These are phyloP conservation scores for Pao palembangensis DNA, from an alignment of 2,113 vertebrate genomes.

Conservation along the genomic window DNA sequence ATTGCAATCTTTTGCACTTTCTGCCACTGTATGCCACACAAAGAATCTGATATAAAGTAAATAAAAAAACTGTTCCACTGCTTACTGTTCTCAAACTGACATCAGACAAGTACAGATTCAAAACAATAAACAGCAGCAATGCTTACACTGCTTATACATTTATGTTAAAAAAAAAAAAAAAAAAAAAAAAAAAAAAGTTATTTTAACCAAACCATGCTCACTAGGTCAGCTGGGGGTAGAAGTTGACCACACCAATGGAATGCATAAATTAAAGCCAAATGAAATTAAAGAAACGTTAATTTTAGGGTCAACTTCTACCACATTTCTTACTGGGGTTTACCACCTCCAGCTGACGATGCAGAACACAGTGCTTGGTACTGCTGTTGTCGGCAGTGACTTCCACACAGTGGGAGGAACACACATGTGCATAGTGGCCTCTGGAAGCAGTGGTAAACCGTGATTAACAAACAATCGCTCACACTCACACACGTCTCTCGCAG, in stretches of 20 bases:
- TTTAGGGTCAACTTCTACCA: constrained; percentile 45
- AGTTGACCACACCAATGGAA: constrained; percentile 39
- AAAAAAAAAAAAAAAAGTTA: not conserved
- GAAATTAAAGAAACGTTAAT: constrained; percentile 5
- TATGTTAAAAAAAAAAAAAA: not conserved
- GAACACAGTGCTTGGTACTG: constrained; percentile 11
- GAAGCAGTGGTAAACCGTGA: constrained; percentile 39
- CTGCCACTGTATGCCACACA: too few relatives aligned
- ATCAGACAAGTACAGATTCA: too few relatives aligned
- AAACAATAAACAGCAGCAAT: too few relatives aligned
- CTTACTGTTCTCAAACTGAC: too few relatives aligned
- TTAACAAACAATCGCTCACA: constrained; percentile 3
- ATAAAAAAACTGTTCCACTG: too few relatives aligned
- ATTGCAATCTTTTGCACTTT: too few relatives aligned
- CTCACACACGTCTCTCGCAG: constrained; percentile 4
- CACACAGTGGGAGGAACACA: constrained; percentile 35
- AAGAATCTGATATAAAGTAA: too few relatives aligned
- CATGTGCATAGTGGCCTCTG: constrained; percentile 48
- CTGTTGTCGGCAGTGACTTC: constrained; percentile 25
- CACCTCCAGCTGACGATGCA: constrained; percentile 14
- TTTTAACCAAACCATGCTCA: constrained; percentile 43
- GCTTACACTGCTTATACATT: not conserved
- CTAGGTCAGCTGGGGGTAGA: constrained; percentile 30
- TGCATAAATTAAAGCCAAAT: not conserved
- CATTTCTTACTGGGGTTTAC: constrained; percentile 4